phyloP scores from a whole-genome alignment of 1,140 invertebrate genomes.

The Apolygus lucorum region DNA sequence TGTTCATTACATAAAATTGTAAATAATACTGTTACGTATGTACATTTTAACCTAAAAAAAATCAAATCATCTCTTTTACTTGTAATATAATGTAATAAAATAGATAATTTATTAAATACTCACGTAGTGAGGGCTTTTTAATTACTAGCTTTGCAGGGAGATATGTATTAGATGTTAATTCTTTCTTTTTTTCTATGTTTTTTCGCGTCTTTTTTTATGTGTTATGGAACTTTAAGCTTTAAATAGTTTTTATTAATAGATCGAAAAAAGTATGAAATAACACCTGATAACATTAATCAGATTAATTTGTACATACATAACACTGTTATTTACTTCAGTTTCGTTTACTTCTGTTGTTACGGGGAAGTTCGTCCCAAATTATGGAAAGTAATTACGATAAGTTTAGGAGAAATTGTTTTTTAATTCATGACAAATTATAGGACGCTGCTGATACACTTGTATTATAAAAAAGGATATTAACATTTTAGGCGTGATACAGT shows the following conservation, averaged over 20 bases:
- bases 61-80: conserved; percentile 17
- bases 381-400: too few relatives aligned
- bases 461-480: too few relatives aligned
- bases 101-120: conserved; percentile 20
- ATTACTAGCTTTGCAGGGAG: too few relatives aligned
- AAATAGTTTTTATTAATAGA: conserved; percentile 6
- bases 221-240: conserved; percentile 9
- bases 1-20: conserved; percentile 21
- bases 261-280: background rate
- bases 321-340: conserved; percentile 23
- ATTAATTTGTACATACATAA: conserved; percentile 21
- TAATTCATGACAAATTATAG: too few relatives aligned
- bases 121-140: conserved; percentile 3
- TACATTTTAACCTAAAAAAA: conserved; percentile 23
- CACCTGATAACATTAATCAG: background rate
- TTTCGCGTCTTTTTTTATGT: background rate
- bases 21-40: conserved; percentile 25
- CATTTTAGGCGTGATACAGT: too few relatives aligned
- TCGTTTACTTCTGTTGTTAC: too few relatives aligned
- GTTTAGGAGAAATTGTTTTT: too few relatives aligned
- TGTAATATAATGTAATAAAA: conserved; percentile 19
- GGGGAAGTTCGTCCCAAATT: too few relatives aligned
- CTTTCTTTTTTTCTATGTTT: too few relatives aligned
- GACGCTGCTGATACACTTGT: too few relatives aligned
- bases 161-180: too few relatives aligned